Evolutionary conservation across 2,113 vertebrate species (phyloP).

Genomic region (Syngnathus typhle): DNA sequence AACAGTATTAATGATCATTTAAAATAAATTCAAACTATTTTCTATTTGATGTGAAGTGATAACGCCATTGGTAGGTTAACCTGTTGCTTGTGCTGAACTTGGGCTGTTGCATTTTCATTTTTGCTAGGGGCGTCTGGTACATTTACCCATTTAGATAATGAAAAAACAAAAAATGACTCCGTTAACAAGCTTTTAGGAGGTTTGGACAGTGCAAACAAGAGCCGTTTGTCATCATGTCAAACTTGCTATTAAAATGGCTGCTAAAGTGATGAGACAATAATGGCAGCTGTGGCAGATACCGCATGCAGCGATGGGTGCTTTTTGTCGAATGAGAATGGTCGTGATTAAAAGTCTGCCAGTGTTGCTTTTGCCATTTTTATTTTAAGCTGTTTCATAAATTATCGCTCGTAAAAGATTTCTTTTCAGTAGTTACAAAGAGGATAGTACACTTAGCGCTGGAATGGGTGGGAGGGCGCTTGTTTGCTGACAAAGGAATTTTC

Average conservation of each 20-base stretch:
- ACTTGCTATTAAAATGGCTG: not conserved
- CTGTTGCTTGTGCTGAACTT: too few species aligned
- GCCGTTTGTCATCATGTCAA: not conserved
- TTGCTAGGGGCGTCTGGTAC: too few species aligned
- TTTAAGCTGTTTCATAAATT: constrained; percentile 96
- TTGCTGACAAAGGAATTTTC: constrained; percentile 2
- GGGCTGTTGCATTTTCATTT: too few species aligned
- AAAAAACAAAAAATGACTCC: not conserved
- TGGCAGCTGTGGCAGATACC: not conserved
- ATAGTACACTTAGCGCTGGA: constrained; percentile 50
- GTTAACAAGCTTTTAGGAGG: not conserved
- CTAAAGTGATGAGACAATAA: not conserved
- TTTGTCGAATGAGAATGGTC: not conserved
- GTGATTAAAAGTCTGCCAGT: not conserved
- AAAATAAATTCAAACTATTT: too few species aligned
- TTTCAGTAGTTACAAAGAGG: constrained; percentile 82
- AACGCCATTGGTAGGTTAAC: too few species aligned
- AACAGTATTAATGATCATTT: too few species aligned
- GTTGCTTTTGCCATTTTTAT: constrained; percentile 72
- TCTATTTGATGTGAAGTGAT: too few species aligned
- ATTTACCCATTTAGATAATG: too few species aligned
- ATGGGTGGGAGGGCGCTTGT: constrained; percentile 25
- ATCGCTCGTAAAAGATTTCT: constrained; percentile 86
- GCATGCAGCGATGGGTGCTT: not conserved
- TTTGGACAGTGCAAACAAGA: not conserved